Evolutionary conservation across 2,888 invertebrate species (phyloP), one percentile per base, ranked within the genome.

Genomic region (Arctia plantaginis): DNA sequence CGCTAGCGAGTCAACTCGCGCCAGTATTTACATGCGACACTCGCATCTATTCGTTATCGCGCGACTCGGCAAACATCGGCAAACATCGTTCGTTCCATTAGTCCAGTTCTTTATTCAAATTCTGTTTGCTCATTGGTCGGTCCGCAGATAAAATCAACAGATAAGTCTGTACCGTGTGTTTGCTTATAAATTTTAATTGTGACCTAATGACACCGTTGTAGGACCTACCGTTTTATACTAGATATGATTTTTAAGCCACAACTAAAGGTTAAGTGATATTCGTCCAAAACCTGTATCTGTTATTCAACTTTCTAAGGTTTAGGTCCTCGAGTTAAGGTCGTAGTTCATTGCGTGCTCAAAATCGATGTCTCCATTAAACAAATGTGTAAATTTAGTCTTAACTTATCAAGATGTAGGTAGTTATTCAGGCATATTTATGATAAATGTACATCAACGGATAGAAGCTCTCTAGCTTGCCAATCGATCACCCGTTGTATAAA

Each of bases 1-100:
- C 65, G 85, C 82, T 82, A 82, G 83, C 87, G 84, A 88, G 87
- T 84, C 86, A 86, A 90, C 84, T 87, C 89, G 91, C 91, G 91
- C 89, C 88, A 77, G 86, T 93, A 87, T 93, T 93, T 94, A 86
- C 87, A 86, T 82, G 92, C 84, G 82, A 92, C 77, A 89, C 78
- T 84, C 80, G 71, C 84, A 73, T 84, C 80, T 79, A 85, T 85
- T 85, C 86, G 85, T 81, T 86, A 85, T 85, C 85, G 82, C 85
- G 81, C 79, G 80, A 85, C 84, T 85, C 82, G 80, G 83, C 83
- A 85, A 86, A 86, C 87, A 86, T 83, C 83, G 81, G 83, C 82
- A 85, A 86, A 86, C 87, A 86, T 85, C 77, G 86, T 35, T 74
- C 82, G 85, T 86, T 80, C 85, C 86, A 86, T 86, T 83, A 84